Evolutionary conservation across 2,888 invertebrate species (phyloP).

Genomic region (Pediacus dermestoides): DNA sequence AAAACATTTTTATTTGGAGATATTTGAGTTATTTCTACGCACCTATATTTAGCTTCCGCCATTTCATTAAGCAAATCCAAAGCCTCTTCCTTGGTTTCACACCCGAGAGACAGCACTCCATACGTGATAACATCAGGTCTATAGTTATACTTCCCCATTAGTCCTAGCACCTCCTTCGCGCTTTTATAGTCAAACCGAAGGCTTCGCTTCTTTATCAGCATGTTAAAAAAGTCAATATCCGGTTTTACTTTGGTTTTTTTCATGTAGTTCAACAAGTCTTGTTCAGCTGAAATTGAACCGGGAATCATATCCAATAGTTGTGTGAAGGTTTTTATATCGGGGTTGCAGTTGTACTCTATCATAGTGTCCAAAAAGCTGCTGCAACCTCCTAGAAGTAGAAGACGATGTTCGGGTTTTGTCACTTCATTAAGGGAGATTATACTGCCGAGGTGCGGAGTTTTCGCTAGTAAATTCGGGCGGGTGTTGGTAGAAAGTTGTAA

Average conservation of each 20-base stretch:
- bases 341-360: conserved; percentile 61
- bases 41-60: conserved; percentile 64
- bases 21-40: conserved; percentile 20
- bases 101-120: conserved; percentile 79
- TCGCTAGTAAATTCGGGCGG: conserved; percentile 68
- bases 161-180: conserved; percentile 61
- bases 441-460: conserved; percentile 58
- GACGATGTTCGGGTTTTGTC: conserved; percentile 60
- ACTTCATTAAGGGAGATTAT: conserved; percentile 60
- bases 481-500: no score
- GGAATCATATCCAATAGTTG: conserved; percentile 72
- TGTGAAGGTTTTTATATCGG: conserved; percentile 77
- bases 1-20: conserved; percentile 6
- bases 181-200: conserved; percentile 64
- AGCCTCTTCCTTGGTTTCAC: conserved; percentile 62
- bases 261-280: conserved; percentile 62
- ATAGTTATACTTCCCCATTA: conserved; percentile 56
- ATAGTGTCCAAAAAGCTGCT: conserved; percentile 74
- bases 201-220: conserved; percentile 78
- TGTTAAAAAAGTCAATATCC: conserved; percentile 82
- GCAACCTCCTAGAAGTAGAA: conserved; percentile 76
- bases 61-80: conserved; percentile 67
- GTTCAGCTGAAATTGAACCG: conserved; percentile 63
- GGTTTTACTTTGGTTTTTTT: conserved; percentile 58
- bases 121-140: conserved; percentile 77